phyloP scores from a whole-genome alignment of 1,140 invertebrate species.

The Brachionus manjavacas region DNA sequence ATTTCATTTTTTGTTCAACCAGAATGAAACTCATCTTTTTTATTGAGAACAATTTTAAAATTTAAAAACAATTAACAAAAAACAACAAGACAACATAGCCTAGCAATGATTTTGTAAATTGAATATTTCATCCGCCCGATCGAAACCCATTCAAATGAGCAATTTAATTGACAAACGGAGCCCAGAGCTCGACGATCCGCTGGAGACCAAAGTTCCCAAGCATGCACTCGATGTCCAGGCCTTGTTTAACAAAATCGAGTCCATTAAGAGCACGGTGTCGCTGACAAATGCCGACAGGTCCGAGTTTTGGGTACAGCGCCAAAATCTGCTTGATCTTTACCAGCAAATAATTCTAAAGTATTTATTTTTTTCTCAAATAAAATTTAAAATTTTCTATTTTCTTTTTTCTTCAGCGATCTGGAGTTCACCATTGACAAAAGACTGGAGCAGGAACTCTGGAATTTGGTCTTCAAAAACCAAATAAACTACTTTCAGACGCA shows the following conservation, averaged over 20 bases:
- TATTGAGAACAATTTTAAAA: not conserved
- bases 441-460: constrained; percentile 37
- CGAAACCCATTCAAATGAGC: not conserved
- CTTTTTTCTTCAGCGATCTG: not conserved
- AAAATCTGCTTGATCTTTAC: constrained; percentile 31
- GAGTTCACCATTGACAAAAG: constrained; percentile 34
- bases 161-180: not conserved
- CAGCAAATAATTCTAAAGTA: constrained; percentile 39
- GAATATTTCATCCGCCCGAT: not conserved
- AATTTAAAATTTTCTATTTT: not conserved
- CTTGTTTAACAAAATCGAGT: constrained; percentile 27
- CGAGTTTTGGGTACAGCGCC: constrained; percentile 36
- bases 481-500: constrained; percentile 31
- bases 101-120: not conserved
- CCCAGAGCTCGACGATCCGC: not conserved
- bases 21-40: not conserved
- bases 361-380: too few species aligned
- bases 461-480: constrained; percentile 36
- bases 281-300: not conserved
- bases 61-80: not conserved
- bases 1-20: not conserved
- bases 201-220: not conserved
- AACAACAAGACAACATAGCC: not conserved
- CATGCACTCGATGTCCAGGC: not conserved
- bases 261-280: constrained; percentile 27